phyloP scores from a whole-genome alignment of 2,888 invertebrate species.

The Stomorhina lunata region DNA sequence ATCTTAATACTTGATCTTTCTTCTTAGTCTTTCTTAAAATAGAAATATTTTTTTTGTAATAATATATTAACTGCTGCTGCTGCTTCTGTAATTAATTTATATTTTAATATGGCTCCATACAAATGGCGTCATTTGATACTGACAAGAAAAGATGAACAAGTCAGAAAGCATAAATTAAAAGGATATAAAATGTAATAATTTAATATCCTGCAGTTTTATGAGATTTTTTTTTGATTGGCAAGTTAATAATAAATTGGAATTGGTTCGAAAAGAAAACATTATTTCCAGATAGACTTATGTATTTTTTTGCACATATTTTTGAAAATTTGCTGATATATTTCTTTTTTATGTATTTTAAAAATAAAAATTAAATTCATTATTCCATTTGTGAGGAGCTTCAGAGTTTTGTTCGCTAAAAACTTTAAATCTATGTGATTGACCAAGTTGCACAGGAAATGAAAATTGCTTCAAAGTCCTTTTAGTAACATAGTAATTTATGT shows the following conservation, averaged over 20 bases:
- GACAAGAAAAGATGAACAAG: too few relatives aligned
- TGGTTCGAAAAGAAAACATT: neutral
- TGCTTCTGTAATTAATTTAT: slow-evolving; percentile 33
- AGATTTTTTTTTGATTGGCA: slow-evolving; percentile 36
- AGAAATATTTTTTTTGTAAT: slow-evolving; percentile 1
- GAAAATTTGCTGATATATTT: too few relatives aligned
- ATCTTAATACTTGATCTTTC: slow-evolving; percentile 26
- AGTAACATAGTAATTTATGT: too few relatives aligned
- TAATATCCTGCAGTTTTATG: slow-evolving; percentile 51
- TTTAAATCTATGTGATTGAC: too few relatives aligned
- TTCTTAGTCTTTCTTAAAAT: neutral
- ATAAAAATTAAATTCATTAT: too few relatives aligned
- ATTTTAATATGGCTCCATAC: slow-evolving; percentile 36
- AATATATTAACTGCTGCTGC: neutral
- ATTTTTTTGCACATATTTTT: too few relatives aligned
- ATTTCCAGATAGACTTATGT: neutral
- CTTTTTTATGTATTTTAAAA: neutral
- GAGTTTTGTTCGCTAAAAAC: too few relatives aligned
- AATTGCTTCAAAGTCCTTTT: too few relatives aligned
- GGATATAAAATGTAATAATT: slow-evolving; percentile 9
- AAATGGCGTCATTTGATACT: slow-evolving; percentile 33
- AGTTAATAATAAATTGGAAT: neutral
- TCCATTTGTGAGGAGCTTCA: too few relatives aligned
- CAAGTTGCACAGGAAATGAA: too few relatives aligned
- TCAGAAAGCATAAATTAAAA: slow-evolving; percentile 22